A percentile compares a stretch with the other conserved stretches of the same genome.
phyloP scores from a whole-genome alignment of 2,113 vertebrate species.

The Cyrtonyx montezumae region DNA sequence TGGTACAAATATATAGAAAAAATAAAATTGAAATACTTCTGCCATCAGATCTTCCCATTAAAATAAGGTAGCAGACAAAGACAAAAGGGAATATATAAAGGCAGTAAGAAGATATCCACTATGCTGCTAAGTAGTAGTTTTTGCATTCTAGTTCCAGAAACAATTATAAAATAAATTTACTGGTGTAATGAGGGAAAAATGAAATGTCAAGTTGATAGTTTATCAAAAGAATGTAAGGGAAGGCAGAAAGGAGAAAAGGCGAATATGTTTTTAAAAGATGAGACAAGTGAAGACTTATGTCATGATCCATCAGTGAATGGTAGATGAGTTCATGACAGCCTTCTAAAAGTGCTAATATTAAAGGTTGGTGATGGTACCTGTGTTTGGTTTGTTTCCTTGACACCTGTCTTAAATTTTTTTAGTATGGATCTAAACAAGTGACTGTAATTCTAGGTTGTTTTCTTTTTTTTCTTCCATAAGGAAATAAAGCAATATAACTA shows the following conservation, averaged over 20 bases:
- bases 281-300: neutral
- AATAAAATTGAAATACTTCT: neutral
- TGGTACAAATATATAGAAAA: neutral
- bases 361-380: neutral
- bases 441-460: neutral
- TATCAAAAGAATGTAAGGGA: neutral
- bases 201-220: neutral
- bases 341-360: neutral
- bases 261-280: neutral
- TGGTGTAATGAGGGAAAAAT: neutral
- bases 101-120: neutral
- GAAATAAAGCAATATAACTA: neutral
- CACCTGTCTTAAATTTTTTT: neutral
- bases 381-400: neutral
- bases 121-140: neutral
- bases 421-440: neutral
- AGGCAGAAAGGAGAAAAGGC: neutral
- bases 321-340: neutral
- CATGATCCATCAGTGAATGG: neutral
- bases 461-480: neutral
- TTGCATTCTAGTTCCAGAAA: neutral
- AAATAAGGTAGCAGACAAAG: neutral
- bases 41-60: neutral
- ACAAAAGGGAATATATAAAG: neutral
- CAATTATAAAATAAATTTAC: neutral